A percentile compares a stretch with the other conserved stretches of the same genome.
Evolutionary conservation across 2,113 vertebrate species (phyloP).

Genomic region (Choloepus hoffmanni): DNA sequence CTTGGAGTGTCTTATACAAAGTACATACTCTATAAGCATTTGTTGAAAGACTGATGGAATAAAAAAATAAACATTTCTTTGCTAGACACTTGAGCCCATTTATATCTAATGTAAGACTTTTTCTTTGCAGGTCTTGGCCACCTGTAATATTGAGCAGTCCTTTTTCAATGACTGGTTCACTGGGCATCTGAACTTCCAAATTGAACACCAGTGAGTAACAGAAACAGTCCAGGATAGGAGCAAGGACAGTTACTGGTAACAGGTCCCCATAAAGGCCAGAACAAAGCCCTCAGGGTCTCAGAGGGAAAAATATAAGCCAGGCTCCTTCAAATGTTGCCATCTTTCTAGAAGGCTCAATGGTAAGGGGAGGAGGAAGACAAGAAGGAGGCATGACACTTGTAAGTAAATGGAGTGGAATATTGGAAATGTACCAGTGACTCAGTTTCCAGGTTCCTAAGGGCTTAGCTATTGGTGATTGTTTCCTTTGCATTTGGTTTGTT

Average conservation of each 20-base stretch:
- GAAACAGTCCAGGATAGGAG: background rate
- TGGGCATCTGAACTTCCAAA: conserved; percentile 90
- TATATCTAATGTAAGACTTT: background rate
- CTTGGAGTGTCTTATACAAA: background rate
- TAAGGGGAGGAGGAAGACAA: too few relatives aligned
- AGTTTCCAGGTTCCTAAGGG: background rate
- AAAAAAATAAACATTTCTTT: background rate
- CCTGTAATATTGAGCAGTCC: conserved; percentile 86
- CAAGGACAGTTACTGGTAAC: background rate
- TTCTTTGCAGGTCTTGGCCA: conserved; percentile 79
- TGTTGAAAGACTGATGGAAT: background rate
- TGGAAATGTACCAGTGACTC: background rate
- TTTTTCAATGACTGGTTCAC: conserved; percentile 90
- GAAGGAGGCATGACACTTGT: accelerated
- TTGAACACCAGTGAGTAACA: conserved; percentile 88
- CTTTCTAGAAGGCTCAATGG: background rate
- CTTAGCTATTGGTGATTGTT: background rate
- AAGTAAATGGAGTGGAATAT: background rate
- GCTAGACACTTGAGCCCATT: background rate
- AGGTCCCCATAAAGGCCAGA: background rate
- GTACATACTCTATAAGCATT: background rate
- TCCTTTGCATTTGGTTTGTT: background rate
- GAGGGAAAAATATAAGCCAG: background rate
- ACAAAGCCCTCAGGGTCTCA: background rate
- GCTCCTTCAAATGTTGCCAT: background rate